Percentiles rank a stretch among this genome's conserved stretches.
These are phyloP conservation scores for Cephus cinctus DNA, from an alignment of 1,140 invertebrate species.

Conservation along the genomic window DNA sequence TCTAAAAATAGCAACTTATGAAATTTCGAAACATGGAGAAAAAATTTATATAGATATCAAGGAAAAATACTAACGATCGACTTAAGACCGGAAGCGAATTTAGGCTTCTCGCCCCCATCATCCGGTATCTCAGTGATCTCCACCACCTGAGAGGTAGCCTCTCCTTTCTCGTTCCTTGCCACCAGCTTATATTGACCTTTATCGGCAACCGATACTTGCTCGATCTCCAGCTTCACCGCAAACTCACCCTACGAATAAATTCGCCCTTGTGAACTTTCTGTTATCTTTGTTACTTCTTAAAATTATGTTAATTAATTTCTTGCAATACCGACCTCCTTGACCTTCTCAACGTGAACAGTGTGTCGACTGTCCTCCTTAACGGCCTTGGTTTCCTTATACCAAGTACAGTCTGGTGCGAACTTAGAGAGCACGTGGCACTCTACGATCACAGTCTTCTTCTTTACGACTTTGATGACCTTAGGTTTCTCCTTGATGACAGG, in stretches of 20 bases:
- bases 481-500: conserved; percentile 92
- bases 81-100: conserved; percentile 72
- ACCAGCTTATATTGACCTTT: conserved; percentile 89
- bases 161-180: conserved; percentile 91
- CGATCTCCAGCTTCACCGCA: conserved; percentile 83
- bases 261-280: no score
- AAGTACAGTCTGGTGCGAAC: conserved; percentile 83
- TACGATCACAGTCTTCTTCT: conserved; percentile 86
- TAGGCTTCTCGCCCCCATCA: conserved; percentile 62
- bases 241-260: conserved; percentile 75
- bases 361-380: conserved; percentile 76
- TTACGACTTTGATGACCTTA: conserved; percentile 84
- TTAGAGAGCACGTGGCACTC: conserved; percentile 87
- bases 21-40: conserved; percentile 2
- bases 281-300: no score
- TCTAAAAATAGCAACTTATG: conserved; percentile 52
- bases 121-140: conserved; percentile 80
- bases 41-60: background rate
- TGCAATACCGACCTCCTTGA: conserved; percentile 77
- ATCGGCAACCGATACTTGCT: conserved; percentile 73
- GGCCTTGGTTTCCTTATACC: conserved; percentile 82
- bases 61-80: conserved; percentile 63
- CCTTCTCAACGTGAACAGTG: conserved; percentile 72
- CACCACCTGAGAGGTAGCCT: conserved; percentile 86
- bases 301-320: no score